phyloP scores from a whole-genome alignment of 1,140 invertebrate genomes.

The Drosophila ambigua region DNA sequence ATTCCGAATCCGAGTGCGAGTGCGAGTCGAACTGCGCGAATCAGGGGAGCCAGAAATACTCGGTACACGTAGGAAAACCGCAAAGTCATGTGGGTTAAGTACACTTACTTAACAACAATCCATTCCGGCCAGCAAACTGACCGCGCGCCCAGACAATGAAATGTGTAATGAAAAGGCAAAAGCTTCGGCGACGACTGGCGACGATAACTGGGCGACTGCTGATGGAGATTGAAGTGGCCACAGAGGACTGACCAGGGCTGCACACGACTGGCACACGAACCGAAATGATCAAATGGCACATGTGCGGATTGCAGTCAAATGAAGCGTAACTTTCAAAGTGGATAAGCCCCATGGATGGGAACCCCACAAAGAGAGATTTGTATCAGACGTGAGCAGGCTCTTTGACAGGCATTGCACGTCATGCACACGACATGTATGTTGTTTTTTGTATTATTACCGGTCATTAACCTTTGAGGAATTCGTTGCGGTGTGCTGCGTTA shows the following conservation, averaged over 20 bases:
- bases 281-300: no score
- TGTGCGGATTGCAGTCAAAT: no score
- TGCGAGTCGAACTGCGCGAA: constrained; percentile 6
- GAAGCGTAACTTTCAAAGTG: no score
- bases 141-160: constrained; percentile 74
- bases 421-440: no score
- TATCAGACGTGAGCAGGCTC: no score
- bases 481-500: no score
- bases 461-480: no score
- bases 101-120: constrained; percentile 81
- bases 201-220: constrained; percentile 10
- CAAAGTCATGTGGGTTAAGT: constrained; percentile 81
- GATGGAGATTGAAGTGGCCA: constrained; percentile 13
- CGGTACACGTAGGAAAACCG: constrained; percentile 48
- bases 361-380: neutral
- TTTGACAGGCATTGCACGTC: no score
- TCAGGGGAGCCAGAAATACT: constrained; percentile 25
- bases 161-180: constrained; percentile 64
- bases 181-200: constrained; percentile 29
- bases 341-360: constrained; percentile 31
- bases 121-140: constrained; percentile 43
- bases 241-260: constrained; percentile 24
- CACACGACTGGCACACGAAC: constrained; percentile 13
- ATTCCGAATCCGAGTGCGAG: constrained; percentile 12
- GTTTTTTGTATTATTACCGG: no score